Percentiles rank a stretch among this genome's conserved stretches.
These are phyloP conservation scores for Latrodectus geometricus DNA, from an alignment of 1,140 invertebrate species.

Conservation along the genomic window DNA sequence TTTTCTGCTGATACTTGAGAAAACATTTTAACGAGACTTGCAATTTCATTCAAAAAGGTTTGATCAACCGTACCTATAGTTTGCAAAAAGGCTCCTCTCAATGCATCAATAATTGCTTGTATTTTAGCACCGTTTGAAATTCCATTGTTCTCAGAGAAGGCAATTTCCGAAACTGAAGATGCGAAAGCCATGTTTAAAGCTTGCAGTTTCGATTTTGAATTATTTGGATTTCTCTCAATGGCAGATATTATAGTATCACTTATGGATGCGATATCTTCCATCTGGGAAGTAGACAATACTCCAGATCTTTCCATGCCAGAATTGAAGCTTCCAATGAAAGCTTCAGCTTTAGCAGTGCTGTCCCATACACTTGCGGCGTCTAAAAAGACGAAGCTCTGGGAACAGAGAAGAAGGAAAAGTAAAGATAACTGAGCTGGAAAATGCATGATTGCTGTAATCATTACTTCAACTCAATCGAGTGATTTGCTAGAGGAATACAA, in stretches of 20 bases:
- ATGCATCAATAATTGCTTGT: too few relatives aligned
- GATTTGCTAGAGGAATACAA: background rate
- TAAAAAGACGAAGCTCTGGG: background rate
- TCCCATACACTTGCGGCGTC: background rate
- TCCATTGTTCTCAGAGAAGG: background rate
- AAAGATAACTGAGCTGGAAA: background rate
- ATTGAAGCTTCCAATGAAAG: background rate
- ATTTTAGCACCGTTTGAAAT: background rate
- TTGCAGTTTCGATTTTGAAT: conserved; percentile 8
- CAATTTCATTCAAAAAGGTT: too few relatives aligned
- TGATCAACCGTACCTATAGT: too few relatives aligned
- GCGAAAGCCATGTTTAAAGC: conserved; percentile 34
- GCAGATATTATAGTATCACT: too few relatives aligned
- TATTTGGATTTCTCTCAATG: background rate
- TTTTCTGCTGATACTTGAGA: too few relatives aligned
- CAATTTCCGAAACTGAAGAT: conserved; percentile 32
- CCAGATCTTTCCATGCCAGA: background rate
- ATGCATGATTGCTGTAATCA: background rate
- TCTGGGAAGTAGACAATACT: too few relatives aligned
- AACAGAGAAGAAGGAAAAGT: background rate
- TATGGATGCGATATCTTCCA: too few relatives aligned
- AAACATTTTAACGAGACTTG: too few relatives aligned
- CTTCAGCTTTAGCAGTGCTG: background rate
- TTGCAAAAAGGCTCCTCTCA: too few relatives aligned
- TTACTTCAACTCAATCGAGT: conserved; percentile 1